Evolutionary conservation across 2,113 vertebrate species (phyloP).

Genomic region (Gnathonemus echidnorhynchus): DNA sequence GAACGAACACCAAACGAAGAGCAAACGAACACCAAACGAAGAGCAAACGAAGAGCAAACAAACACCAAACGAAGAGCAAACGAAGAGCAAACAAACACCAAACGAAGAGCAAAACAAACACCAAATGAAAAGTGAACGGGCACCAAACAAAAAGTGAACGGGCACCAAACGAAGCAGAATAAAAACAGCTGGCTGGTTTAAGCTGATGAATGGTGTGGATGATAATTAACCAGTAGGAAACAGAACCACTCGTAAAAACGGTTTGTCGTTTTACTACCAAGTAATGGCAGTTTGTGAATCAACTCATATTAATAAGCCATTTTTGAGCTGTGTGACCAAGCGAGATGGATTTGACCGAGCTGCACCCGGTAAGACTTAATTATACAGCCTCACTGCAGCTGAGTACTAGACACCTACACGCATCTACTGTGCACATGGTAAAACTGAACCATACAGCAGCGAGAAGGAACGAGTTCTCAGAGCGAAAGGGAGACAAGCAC

Average conservation of each 20-base stretch:
- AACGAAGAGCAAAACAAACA: accelerated
- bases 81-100: background rate
- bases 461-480: background rate
- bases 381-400: background rate
- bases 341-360: background rate
- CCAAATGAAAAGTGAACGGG: background rate
- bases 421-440: background rate
- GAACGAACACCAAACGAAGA: background rate
- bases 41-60: background rate
- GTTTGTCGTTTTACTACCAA: background rate
- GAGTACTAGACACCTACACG: background rate
- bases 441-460: background rate
- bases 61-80: background rate
- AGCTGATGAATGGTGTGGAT: background rate
- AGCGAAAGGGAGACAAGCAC: background rate
- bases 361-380: background rate
- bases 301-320: background rate
- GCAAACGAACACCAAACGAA: background rate
- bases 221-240: background rate
- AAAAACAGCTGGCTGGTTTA: background rate
- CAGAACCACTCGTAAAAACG: background rate
- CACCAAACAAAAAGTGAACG: too few species aligned
- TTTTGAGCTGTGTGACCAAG: background rate
- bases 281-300: background rate
- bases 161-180: background rate